Evolutionary conservation across 2,888 invertebrate genomes (phyloP).

Genomic region (Rhamphomyia laevipes): DNA sequence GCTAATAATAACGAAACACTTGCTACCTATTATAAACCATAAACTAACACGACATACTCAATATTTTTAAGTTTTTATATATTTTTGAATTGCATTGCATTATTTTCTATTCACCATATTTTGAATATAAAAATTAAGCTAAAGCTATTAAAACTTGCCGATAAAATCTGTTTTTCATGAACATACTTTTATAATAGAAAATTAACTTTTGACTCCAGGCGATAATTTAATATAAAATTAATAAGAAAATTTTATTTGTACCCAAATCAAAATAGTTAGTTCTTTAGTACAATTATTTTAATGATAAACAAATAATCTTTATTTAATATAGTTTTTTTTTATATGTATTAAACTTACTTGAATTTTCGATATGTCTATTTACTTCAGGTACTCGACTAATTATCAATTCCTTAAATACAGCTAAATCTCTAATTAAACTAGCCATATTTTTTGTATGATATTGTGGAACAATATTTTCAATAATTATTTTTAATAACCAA

Average conservation of each 20-base stretch:
- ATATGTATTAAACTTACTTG: conserved; percentile 42
- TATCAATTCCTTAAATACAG: conserved; percentile 77
- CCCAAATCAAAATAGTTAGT: neutral
- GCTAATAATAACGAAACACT: no score
- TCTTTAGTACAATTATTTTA: neutral
- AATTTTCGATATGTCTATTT: conserved; percentile 62
- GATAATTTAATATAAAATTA: no score
- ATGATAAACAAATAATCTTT: neutral
- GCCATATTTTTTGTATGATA: conserved; percentile 87
- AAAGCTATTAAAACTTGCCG: no score
- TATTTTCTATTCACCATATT: no score
- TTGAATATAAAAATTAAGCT: no score
- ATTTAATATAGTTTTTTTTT: neutral
- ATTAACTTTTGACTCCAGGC: no score
- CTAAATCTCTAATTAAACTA: conserved; percentile 78
- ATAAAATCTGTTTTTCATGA: no score
- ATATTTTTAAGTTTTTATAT: no score
- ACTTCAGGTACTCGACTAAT: conserved; percentile 71
- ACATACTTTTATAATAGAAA: no score
- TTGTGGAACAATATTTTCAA: conserved; percentile 75
- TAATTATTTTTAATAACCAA: conserved; percentile 83
- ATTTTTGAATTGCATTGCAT: no score
- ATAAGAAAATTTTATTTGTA: neutral
- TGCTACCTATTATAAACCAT: no score
- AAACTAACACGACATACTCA: no score